Conservation (phyloP, 2,888 invertebrate species). For the Proisotoma minuta region DNA sequence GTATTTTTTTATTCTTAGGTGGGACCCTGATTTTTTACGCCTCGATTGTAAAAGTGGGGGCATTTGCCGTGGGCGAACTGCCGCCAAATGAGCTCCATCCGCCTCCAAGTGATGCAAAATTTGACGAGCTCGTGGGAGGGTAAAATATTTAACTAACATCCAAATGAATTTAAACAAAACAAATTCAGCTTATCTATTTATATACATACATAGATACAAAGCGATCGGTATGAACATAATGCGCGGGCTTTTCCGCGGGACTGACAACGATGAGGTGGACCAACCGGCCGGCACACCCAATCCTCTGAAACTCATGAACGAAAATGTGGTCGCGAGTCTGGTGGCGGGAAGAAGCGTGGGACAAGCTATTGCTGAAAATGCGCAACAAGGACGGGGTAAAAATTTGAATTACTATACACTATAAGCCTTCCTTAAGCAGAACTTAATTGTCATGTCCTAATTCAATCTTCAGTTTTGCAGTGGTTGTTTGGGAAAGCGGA, state of each 20-base stretch:
- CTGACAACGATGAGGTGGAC: neutral
- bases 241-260: neutral
- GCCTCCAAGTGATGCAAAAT: neutral
- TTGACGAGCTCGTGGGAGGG: too few relatives aligned
- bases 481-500: neutral
- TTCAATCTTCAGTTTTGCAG: neutral
- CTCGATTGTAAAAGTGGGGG: neutral
- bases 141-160: too few relatives aligned
- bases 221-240: neutral
- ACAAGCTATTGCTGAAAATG: neutral
- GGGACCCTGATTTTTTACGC: conserved; percentile 1
- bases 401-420: neutral
- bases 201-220: neutral
- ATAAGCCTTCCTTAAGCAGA: too few relatives aligned
- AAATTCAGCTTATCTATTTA: too few relatives aligned
- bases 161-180: too few relatives aligned
- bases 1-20: neutral
- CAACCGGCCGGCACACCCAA: neutral
- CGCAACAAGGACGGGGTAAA: neutral
- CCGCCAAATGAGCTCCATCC: neutral
- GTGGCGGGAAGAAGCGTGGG: neutral
- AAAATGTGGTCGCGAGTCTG: neutral
- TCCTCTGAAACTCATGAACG: neutral
- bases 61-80: neutral
- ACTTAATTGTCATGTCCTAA: too few relatives aligned